Conservation (phyloP, 2,113 vertebrate species). For the Labeo rohita region DNA sequence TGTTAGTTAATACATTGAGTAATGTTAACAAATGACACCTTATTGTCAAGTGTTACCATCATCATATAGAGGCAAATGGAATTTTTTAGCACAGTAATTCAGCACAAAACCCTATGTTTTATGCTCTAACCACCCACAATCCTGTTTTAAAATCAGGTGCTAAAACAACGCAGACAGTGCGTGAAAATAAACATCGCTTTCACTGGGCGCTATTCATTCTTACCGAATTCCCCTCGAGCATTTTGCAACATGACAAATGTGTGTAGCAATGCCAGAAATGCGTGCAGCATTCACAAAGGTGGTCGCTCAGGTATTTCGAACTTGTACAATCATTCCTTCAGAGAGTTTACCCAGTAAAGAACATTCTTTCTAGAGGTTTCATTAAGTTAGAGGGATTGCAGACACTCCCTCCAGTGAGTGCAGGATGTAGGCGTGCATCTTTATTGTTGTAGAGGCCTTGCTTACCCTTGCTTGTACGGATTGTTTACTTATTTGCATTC, state of each 20-base stretch:
- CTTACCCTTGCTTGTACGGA: background rate
- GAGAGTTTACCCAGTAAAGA: background rate
- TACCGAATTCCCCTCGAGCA: slow-evolving; percentile 1
- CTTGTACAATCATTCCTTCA: background rate
- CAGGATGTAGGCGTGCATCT: background rate
- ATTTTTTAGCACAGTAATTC: background rate
- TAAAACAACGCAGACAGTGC: background rate
- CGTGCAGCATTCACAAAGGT: background rate
- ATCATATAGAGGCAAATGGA: background rate
- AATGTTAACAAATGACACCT: too few relatives aligned
- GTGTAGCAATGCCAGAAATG: slow-evolving; percentile 17
- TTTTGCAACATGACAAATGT: slow-evolving; percentile 20
- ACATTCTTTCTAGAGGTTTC: background rate
- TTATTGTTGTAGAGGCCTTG: background rate
- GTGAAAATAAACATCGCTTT: background rate
- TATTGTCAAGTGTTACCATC: too few relatives aligned
- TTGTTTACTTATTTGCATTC: slow-evolving; percentile 50
- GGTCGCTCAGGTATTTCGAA: background rate
- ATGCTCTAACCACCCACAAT: background rate
- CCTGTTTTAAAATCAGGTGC: slow-evolving; percentile 10
- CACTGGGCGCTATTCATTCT: background rate
- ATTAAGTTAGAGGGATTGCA: background rate
- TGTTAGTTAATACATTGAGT: too few relatives aligned
- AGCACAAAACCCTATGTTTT: background rate
- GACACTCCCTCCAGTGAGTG: background rate